phyloP scores from a whole-genome alignment of 1,140 invertebrate genomes.

The Brachionus manjavacas region DNA sequence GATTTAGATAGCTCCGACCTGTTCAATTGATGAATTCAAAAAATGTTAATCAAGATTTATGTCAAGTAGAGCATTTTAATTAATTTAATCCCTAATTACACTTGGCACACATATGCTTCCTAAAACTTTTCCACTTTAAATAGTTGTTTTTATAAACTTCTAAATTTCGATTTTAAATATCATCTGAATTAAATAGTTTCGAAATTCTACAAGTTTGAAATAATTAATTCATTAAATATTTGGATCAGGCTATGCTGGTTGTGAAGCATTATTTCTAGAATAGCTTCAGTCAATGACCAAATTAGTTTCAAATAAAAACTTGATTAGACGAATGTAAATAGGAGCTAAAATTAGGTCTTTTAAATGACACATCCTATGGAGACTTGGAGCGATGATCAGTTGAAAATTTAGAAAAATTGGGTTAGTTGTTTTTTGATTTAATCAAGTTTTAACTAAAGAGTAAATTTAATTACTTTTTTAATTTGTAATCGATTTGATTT shows the following conservation, averaged over 20 bases:
- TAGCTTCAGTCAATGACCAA: not conserved
- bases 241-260: not conserved
- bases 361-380: not conserved
- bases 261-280: not conserved
- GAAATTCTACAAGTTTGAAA: not conserved
- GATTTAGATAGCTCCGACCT: not conserved
- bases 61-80: not conserved
- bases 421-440: not conserved
- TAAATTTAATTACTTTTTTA: too few species aligned
- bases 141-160: not conserved
- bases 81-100: not conserved
- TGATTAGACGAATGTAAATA: not conserved
- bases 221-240: not conserved
- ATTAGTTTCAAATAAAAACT: not conserved
- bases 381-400: not conserved
- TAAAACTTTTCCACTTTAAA: not conserved
- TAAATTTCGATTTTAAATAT: not conserved
- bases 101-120: not conserved
- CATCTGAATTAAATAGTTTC: not conserved
- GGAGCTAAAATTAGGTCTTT: not conserved
- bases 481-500: too few species aligned
- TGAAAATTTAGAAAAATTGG: not conserved
- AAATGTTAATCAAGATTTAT: not conserved
- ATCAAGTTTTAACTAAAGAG: not conserved
- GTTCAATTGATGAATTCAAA: not conserved